phyloP scores from a whole-genome alignment of 2,797 vertebrate genomes.

The Hippoglossus hippoglossus region DNA sequence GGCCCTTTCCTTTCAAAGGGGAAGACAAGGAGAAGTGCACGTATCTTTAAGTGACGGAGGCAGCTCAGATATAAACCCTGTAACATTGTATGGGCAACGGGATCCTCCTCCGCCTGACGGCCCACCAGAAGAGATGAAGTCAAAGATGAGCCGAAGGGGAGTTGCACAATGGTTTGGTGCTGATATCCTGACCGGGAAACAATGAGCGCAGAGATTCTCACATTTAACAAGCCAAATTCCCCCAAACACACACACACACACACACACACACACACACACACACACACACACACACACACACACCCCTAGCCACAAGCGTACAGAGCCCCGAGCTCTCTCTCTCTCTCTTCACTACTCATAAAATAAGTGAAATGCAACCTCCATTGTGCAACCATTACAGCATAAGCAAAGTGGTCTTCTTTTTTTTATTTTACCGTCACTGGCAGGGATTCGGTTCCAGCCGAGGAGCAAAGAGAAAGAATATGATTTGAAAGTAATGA shows the following conservation, averaged over 20 bases:
- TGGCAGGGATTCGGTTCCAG: conserved; percentile 59
- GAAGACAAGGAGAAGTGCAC: not conserved
- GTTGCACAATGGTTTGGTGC: conserved; percentile 25
- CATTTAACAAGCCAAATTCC: conserved; percentile 69
- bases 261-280: no score
- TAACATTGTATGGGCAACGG: not conserved
- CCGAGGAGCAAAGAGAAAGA: conserved; percentile 59
- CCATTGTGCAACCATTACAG: conserved; percentile 76
- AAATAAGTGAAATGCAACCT: conserved; percentile 76
- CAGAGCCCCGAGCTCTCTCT: conserved; percentile 27
- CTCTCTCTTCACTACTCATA: conserved; percentile 57
- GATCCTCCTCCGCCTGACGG: conserved; percentile 14
- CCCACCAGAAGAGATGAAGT: conserved; percentile 18
- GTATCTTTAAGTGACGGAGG: conserved; percentile 6
- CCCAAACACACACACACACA: conserved; percentile 16
- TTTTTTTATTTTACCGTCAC: conserved; percentile 46
- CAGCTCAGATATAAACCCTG: conserved; percentile 11
- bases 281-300: no score
- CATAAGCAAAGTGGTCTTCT: conserved; percentile 52
- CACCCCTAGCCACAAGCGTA: conserved; percentile 30
- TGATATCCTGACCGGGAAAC: conserved; percentile 59
- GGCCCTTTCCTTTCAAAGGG: conserved; percentile 21
- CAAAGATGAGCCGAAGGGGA: conserved; percentile 33
- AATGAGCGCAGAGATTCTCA: conserved; percentile 60
- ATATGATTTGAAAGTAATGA: conserved; percentile 50